These are phyloP conservation scores for Eucera pruinosa DNA, from an alignment of 2,888 invertebrate species.

Conservation along the genomic window DNA sequence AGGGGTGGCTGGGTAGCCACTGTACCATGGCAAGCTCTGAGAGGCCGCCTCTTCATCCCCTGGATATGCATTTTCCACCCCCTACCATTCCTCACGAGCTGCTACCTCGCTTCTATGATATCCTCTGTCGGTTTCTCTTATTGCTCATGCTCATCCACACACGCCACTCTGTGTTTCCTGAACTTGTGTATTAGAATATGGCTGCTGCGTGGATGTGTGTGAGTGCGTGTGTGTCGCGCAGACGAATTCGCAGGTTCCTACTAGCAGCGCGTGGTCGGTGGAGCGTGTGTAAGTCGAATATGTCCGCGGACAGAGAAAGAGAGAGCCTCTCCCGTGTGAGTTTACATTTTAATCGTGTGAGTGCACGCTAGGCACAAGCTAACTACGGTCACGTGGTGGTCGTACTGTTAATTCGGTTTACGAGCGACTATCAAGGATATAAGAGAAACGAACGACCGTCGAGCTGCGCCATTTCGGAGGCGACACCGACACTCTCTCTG, in stretches of 20 bases:
- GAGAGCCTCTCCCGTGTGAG: conserved; percentile 8
- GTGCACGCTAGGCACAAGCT: conserved; percentile 49
- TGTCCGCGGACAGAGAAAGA: conserved; percentile 16
- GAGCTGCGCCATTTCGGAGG: conserved; percentile 54
- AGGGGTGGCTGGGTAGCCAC: conserved; percentile 66
- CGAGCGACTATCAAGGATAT: conserved; percentile 75
- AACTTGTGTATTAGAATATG: background rate
- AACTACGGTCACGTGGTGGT: conserved; percentile 53
- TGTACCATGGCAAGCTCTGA: conserved; percentile 71
- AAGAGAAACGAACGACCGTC: conserved; percentile 69
- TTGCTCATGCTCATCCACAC: conserved; percentile 62
- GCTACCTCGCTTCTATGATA: conserved; percentile 63
- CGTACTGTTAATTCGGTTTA: conserved; percentile 78
- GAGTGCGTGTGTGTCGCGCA: conserved; percentile 17
- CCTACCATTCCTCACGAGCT: conserved; percentile 63
- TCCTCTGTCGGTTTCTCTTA: conserved; percentile 71
- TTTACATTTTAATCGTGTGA: conserved; percentile 48
- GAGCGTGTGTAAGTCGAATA: conserved; percentile 21
- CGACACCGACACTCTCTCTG: conserved; percentile 27
- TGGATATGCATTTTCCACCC: conserved; percentile 73
- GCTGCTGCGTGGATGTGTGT: background rate
- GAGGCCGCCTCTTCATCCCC: conserved; percentile 72
- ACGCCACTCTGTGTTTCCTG: conserved; percentile 39
- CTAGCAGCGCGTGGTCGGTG: conserved; percentile 9
- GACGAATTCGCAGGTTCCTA: conserved; percentile 39